Evolutionary conservation across 92 coral and sea anemone species (phyloP).

Genomic region (Phenganax subtilis): DNA sequence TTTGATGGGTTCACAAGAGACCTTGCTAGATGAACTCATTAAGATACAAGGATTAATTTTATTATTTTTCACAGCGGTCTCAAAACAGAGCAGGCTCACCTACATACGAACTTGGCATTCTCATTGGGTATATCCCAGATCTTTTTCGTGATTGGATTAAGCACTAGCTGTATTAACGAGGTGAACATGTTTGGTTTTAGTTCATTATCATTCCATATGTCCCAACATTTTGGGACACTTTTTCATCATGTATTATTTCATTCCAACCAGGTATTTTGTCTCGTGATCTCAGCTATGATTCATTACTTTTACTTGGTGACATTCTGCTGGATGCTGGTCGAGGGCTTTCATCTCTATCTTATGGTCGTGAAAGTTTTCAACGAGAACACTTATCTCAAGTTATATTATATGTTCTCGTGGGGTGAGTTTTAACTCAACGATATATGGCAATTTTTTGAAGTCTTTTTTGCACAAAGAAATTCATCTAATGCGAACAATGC

Average conservation of each 20-base stretch:
- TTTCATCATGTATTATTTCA: too few species aligned
- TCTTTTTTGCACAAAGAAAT: too few species aligned
- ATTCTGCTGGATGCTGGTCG: slow-evolving; percentile 88
- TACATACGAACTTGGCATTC: slow-evolving; percentile 67
- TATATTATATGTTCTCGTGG: slow-evolving; percentile 72
- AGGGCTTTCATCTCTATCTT: slow-evolving; percentile 71
- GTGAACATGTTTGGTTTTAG: not conserved
- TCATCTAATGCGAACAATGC: too few species aligned
- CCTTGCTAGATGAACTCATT: too few species aligned
- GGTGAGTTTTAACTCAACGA: slow-evolving; percentile 46
- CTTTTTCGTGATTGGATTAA: slow-evolving; percentile 67
- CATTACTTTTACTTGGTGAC: slow-evolving; percentile 78
- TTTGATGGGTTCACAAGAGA: too few species aligned
- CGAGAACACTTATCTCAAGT: slow-evolving; percentile 58
- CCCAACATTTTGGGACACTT: not conserved
- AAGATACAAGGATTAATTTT: not conserved
- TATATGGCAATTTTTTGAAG: too few species aligned
- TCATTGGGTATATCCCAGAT: slow-evolving; percentile 82
- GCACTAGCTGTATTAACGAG: slow-evolving; percentile 61
- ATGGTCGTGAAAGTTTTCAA: slow-evolving; percentile 80
- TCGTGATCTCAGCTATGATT: slow-evolving; percentile 61
- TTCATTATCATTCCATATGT: not conserved
- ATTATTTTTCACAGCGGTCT: slow-evolving; percentile 4
- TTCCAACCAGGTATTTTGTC: slow-evolving; percentile 52
- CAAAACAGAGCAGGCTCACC: slow-evolving; percentile 55